Percentiles rank a stretch among this genome's conserved stretches.
phyloP scores from a whole-genome alignment of 1,140 invertebrate genomes.

The Tachypleus tridentatus region DNA sequence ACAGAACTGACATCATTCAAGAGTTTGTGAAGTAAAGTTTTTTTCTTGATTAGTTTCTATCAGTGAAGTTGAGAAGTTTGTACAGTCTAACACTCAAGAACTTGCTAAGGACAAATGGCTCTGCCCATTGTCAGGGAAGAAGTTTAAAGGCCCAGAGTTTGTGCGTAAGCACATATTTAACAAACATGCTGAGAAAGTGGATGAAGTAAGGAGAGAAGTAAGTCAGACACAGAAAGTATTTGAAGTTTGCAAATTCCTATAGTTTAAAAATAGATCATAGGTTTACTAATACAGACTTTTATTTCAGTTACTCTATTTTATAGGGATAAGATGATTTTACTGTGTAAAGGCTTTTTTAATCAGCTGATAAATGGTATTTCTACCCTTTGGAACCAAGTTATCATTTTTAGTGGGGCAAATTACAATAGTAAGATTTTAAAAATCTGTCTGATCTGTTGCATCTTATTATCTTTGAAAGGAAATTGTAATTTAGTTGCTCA shows the following conservation, averaged over 20 bases:
- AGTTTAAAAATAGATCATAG: slow-evolving; percentile 1
- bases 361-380: slow-evolving; percentile 3
- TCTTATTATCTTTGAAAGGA: too few relatives aligned
- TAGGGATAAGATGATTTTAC: too few relatives aligned
- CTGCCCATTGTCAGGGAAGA: slow-evolving; percentile 95
- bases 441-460: too few relatives aligned
- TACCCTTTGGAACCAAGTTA: too few relatives aligned
- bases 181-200: slow-evolving; percentile 92
- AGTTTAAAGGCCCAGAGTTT: slow-evolving; percentile 98
- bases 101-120: slow-evolving; percentile 96
- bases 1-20: background rate
- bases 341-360: too few relatives aligned
- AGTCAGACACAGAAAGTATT: background rate
- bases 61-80: slow-evolving; percentile 82
- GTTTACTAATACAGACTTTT: too few relatives aligned
- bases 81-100: slow-evolving; percentile 87
- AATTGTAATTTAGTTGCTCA: too few relatives aligned
- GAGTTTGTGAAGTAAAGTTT: slow-evolving; percentile 8
- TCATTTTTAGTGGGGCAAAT: too few relatives aligned
- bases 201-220: slow-evolving; percentile 90
- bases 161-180: slow-evolving; percentile 98
- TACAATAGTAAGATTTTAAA: too few relatives aligned
- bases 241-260: too few relatives aligned
- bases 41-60: slow-evolving; percentile 11
- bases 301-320: too few relatives aligned